Evolutionary conservation across 1,140 invertebrate species (phyloP).

Genomic region (Drosophila elegans): DNA sequence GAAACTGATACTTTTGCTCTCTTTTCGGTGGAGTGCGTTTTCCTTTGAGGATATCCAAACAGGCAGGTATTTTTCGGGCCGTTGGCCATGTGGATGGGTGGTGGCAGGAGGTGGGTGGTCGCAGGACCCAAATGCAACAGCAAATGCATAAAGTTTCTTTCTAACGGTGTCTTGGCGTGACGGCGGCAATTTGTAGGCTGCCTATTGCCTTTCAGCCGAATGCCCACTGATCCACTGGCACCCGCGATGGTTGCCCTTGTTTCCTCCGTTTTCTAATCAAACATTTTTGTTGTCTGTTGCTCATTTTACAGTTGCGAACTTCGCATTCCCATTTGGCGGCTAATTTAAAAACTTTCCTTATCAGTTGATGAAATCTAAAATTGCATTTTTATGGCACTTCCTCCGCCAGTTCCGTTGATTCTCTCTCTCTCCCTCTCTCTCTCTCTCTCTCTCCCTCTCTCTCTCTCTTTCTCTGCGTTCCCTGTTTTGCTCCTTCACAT

Average conservation of each 20-base stretch:
- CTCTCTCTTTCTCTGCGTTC: not conserved
- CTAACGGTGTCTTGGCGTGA: constrained; percentile 78
- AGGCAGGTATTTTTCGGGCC: constrained; percentile 27
- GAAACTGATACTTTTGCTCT: constrained; percentile 72
- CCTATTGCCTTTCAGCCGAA: constrained; percentile 1
- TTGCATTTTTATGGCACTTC: constrained; percentile 82
- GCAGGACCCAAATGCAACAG: constrained; percentile 18
- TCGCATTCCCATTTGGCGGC: constrained; percentile 67
- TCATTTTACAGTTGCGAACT: constrained; percentile 77
- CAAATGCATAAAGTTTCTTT: constrained; percentile 68
- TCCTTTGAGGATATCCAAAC: constrained; percentile 4
- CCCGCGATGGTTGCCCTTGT: constrained; percentile 44
- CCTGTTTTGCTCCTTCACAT: constrained; percentile 4
- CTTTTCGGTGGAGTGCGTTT: constrained; percentile 27
- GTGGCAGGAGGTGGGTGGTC: constrained; percentile 12
- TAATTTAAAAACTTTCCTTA: constrained; percentile 83
- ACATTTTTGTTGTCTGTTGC: constrained; percentile 52
- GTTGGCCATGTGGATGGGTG: not conserved
- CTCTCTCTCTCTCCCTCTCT: not conserved
- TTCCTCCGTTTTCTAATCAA: constrained; percentile 71
- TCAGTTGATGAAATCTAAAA: constrained; percentile 83
- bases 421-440: not conserved
- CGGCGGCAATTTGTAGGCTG: constrained; percentile 69
- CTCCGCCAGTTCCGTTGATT: constrained; percentile 27
- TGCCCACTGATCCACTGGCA: constrained; percentile 20